A percentile compares a stretch with the other conserved stretches of the same genome.
These are phyloP conservation scores for Cryptus viduatorius DNA, from an alignment of 2,888 invertebrate species.

Conservation along the genomic window DNA sequence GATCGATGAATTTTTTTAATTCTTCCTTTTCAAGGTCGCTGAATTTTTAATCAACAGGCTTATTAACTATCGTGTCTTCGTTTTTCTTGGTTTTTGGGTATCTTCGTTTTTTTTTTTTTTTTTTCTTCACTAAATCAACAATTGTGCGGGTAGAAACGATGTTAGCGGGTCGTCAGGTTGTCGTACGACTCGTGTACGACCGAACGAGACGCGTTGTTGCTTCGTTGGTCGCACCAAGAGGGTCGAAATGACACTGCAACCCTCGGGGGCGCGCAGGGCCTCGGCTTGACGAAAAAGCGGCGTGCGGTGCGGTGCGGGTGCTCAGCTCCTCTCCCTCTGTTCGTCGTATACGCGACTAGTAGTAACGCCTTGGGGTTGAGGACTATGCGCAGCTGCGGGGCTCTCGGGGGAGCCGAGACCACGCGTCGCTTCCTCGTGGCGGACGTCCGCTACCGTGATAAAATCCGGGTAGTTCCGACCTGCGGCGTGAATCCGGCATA, in stretches of 20 bases:
- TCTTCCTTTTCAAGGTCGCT: constrained; percentile 20
- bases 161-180: neutral
- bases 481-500: constrained; percentile 37
- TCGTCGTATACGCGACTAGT: constrained; percentile 30
- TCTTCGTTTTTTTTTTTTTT: too few species aligned
- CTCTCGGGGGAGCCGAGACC: constrained; percentile 59
- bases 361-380: constrained; percentile 34
- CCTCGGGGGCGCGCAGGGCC: constrained; percentile 42
- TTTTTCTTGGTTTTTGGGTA: too few species aligned
- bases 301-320: constrained; percentile 2
- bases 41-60: neutral
- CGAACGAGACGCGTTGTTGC: neutral
- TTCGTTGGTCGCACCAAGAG: constrained; percentile 20
- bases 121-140: neutral
- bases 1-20: constrained; percentile 7
- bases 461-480: constrained; percentile 59
- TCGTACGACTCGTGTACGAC: neutral
- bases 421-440: constrained; percentile 68
- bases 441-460: constrained; percentile 65
- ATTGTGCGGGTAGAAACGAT: neutral
- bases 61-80: neutral
- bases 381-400: constrained; percentile 66
- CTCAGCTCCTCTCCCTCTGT: constrained; percentile 5
- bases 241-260: constrained; percentile 60
- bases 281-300: neutral